Percentiles rank a stretch among this genome's conserved stretches.
These are phyloP conservation scores for Asarcornis scutulata DNA, from an alignment of 2,113 vertebrate species.

Conservation along the genomic window DNA sequence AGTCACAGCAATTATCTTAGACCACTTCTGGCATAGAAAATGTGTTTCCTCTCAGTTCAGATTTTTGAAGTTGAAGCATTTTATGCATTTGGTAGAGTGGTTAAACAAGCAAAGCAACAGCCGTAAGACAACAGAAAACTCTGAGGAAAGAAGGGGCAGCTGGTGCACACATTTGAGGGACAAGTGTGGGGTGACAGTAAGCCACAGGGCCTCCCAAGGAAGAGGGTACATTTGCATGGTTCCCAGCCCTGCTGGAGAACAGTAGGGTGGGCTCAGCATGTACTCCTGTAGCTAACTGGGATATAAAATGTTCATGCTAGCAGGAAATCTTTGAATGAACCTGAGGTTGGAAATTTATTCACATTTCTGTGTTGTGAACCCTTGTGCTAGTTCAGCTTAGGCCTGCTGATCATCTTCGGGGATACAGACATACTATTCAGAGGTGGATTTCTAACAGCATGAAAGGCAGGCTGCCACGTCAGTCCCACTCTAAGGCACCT, in stretches of 20 bases:
- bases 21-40: background rate
- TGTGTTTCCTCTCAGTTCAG: background rate
- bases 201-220: background rate
- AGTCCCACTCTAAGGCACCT: background rate
- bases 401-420: background rate
- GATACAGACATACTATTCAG: background rate
- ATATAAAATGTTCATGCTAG: background rate
- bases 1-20: background rate
- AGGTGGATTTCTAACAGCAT: background rate
- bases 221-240: background rate
- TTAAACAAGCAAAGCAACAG: background rate
- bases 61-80: background rate
- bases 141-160: background rate
- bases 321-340: background rate
- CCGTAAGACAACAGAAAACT: background rate
- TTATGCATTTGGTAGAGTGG: background rate
- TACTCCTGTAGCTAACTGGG: accelerated
- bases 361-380: background rate
- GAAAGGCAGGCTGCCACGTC: background rate
- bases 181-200: background rate
- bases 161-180: background rate
- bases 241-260: background rate
- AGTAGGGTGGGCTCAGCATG: accelerated
- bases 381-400: background rate
- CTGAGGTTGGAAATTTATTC: background rate